Conservation (phyloP, 2,888 invertebrate genomes). For the Idaea biselata region DNA sequence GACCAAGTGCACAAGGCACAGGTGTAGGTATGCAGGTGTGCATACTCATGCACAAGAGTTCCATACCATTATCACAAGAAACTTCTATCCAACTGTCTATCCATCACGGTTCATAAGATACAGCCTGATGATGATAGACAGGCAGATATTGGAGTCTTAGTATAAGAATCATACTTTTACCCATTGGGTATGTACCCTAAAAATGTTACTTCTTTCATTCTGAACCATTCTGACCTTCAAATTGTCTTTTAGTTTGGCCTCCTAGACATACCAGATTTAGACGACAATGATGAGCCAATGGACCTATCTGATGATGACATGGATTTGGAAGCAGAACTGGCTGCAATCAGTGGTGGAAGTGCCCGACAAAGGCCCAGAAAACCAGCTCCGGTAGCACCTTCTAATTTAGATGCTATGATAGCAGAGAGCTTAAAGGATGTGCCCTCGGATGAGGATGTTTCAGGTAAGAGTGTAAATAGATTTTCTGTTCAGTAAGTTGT, state of each 20-base stretch:
- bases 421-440: constrained; percentile 89
- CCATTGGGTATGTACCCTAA: no score
- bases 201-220: no score
- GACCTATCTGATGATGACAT: constrained; percentile 84
- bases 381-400: constrained; percentile 68
- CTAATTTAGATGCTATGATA: constrained; percentile 87
- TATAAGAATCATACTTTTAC: no score
- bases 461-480: constrained; percentile 44
- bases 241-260: constrained; percentile 84
- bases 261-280: constrained; percentile 84
- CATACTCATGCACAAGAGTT: no score
- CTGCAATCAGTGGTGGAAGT: constrained; percentile 81
- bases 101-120: no score
- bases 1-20: no score
- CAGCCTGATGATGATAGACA: no score
- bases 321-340: constrained; percentile 93
- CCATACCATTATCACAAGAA: no score
- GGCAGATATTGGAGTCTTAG: no score
- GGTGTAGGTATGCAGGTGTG: no score
- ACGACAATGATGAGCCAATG: constrained; percentile 74
- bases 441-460: constrained; percentile 87
- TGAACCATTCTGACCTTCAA: not conserved
- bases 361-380: constrained; percentile 48
- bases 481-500: constrained; percentile 9
- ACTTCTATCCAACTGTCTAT: no score